Base-by-base conservation (phyloP, 1,140 invertebrate species). In the Ceratina australensis region DNA sequence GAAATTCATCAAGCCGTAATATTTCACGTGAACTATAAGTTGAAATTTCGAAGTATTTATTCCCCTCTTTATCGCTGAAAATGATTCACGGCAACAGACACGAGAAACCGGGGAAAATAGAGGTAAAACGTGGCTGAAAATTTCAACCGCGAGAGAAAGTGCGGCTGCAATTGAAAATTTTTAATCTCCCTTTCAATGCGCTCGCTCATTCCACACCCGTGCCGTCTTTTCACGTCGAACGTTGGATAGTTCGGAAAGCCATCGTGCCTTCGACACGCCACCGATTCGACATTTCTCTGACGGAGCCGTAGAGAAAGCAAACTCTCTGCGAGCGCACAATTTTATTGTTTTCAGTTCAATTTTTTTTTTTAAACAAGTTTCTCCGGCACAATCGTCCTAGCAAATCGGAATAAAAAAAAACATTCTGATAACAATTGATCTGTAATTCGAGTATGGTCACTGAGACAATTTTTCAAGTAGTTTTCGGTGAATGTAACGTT, bases 111-210 rank as follows among this genome's bases (percentile, higher is more conserved):
- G 33, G 33, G 7, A 18, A 50, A 50, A 63, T 26, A 47, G 24
- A 3, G 18, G 16, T 16, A 8, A 13, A 33, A 12, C 8, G 68
- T 28, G 42, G 68, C 24, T 26, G 64, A 20, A 33, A 67, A 75
- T 66, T 74, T 52, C 12, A 7, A 0, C 50, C 18, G 2, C 33
- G 22, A 49, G 64, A 49, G 72, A 67, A 75, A 67, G 72, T 67
- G 63, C 42, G 47, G 15, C 12, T 13, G 72, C 72, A 56, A 67
- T 67, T 75, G 72, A 75, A 67, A 59, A 75, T 75, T 75, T 59
- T 59, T 67, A 24, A 67, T 54, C 64, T 22, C 7, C 4, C 64
- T 75, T 33, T 57, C n/a, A 22, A 42, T 50, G 33, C 18, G 18
- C 49, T 12, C 28, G 28, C n/a, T 67, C 22, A 54, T 20, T 63